Evolutionary conservation across 2,113 vertebrate species (phyloP).

Genomic region (Paraplagusia blochii): DNA sequence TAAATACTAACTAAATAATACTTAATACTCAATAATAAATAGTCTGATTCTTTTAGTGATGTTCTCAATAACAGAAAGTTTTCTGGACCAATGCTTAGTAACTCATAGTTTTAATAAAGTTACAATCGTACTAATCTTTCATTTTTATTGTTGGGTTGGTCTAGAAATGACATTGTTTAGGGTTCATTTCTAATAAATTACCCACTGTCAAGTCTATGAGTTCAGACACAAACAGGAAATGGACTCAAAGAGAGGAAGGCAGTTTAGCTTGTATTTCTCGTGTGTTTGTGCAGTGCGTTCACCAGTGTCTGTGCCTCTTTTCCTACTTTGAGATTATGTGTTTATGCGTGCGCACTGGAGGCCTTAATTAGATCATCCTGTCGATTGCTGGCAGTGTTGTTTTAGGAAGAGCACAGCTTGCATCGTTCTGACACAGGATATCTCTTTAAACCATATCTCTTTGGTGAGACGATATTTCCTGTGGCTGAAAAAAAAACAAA

Average conservation of each 20-base stretch:
- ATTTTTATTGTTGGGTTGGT: too few species aligned
- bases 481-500: constrained; percentile 39
- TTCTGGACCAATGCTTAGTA: too few species aligned
- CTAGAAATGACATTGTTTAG: not conserved
- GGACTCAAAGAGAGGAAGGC: constrained; percentile 22
- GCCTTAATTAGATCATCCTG: constrained; percentile 56
- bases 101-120: too few species aligned
- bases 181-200: not conserved
- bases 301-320: constrained; percentile 11
- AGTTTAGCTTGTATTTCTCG: constrained; percentile 26
- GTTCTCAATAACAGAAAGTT: too few species aligned
- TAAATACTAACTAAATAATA: too few species aligned
- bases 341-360: not conserved
- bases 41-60: too few species aligned
- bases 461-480: constrained; percentile 37
- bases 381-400: constrained; percentile 47
- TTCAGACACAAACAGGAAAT: constrained; percentile 3
- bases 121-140: too few species aligned
- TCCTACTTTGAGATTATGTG: constrained; percentile 1
- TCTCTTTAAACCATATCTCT: constrained; percentile 54
- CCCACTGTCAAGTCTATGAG: too few species aligned
- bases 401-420: constrained; percentile 57
- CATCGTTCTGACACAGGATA: constrained; percentile 54
- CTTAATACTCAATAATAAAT: too few species aligned
- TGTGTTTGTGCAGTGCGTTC: constrained; percentile 5